Conservation (phyloP, 2,113 vertebrate species). For the Pelvicachromis taeniatus region DNA sequence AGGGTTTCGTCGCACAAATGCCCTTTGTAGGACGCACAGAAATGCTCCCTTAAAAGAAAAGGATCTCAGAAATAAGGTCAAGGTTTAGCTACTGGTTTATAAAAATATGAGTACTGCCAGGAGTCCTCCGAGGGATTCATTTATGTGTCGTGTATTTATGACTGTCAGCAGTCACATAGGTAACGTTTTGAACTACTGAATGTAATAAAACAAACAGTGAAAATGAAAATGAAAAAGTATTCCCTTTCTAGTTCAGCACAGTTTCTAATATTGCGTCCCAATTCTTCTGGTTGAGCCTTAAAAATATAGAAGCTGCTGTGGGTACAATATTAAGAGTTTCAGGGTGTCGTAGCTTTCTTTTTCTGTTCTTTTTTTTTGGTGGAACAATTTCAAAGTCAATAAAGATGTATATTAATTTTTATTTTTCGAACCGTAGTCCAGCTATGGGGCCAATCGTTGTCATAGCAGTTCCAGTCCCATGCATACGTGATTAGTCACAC, state of each 20-base stretch:
- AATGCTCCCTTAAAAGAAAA: neutral
- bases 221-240: neutral
- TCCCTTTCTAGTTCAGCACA: neutral
- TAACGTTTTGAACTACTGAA: neutral
- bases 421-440: neutral
- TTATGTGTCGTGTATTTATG: neutral
- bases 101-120: neutral
- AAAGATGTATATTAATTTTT: too few relatives aligned
- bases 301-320: too few relatives aligned
- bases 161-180: accelerated
- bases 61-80: neutral
- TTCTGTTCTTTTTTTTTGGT: too few relatives aligned
- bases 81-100: neutral
- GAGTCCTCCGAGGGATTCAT: neutral
- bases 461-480: neutral
- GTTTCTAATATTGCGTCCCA: neutral
- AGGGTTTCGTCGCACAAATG: conserved; percentile 35
- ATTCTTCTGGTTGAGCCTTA: neutral
- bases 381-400: too few relatives aligned
- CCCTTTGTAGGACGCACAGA: conserved; percentile 38
- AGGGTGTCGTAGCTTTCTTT: too few relatives aligned
- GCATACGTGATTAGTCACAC: neutral
- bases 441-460: neutral
- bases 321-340: too few relatives aligned
- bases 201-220: neutral